Evolutionary conservation across 2,888 invertebrate genomes (phyloP).

Genomic region (Pelosia muscerda): DNA sequence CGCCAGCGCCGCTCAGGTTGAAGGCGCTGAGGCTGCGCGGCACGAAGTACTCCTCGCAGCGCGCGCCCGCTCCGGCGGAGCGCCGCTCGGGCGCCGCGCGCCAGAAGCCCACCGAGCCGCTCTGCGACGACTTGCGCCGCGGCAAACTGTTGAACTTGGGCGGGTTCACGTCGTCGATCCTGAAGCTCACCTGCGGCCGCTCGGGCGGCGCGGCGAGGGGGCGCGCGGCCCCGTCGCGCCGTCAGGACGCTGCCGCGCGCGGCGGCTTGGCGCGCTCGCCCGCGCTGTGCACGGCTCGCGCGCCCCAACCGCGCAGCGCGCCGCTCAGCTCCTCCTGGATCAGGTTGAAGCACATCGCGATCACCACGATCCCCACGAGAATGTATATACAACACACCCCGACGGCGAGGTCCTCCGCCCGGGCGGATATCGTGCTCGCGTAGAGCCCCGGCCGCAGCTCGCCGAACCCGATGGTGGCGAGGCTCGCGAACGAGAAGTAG

Average conservation of each 20-base stretch:
- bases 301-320: slow-evolving; percentile 59
- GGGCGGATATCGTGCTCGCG: slow-evolving; percentile 79
- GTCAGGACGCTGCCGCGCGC: slow-evolving; percentile 85
- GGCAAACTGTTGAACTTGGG: slow-evolving; percentile 87
- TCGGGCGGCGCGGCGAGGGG: slow-evolving; percentile 66
- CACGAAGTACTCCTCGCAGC: slow-evolving; percentile 93
- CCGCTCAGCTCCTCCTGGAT: slow-evolving; percentile 91
- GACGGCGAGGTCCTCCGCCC: slow-evolving; percentile 89
- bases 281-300: slow-evolving; percentile 74
- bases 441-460: slow-evolving; percentile 90
- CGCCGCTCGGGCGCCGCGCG: slow-evolving; percentile 89
- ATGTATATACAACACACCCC: slow-evolving; percentile 94
- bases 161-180: slow-evolving; percentile 75
- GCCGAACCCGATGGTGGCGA: slow-evolving; percentile 94
- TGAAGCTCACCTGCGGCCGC: slow-evolving; percentile 72
- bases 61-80: slow-evolving; percentile 88
- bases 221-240: slow-evolving; percentile 75
- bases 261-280: slow-evolving; percentile 77
- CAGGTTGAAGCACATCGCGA: slow-evolving; percentile 95
- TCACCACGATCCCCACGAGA: slow-evolving; percentile 93
- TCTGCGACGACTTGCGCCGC: slow-evolving; percentile 74
- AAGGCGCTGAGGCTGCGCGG: slow-evolving; percentile 95
- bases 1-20: slow-evolving; percentile 88
- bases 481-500: slow-evolving; percentile 92
- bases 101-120: slow-evolving; percentile 85